These are phyloP conservation scores for Perca schrenkii DNA, from an alignment of 2,113 vertebrate genomes.

Conservation along the genomic window DNA sequence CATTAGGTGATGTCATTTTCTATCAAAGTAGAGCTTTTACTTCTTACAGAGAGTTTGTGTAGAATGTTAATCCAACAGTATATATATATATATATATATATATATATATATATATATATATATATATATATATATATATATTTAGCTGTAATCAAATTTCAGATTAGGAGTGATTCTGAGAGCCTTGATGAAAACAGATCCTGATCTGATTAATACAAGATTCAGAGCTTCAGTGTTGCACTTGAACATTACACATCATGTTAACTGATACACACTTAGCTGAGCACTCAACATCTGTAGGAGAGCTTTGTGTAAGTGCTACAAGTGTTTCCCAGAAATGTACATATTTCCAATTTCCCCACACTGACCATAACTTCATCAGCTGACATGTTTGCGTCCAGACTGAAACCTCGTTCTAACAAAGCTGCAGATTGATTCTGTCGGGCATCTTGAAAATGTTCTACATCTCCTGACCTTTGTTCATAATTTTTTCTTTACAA, in stretches of 20 bases:
- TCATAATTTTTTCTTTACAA: conserved; percentile 91
- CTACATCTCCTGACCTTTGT: conserved; percentile 93
- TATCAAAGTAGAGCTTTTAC: conserved; percentile 2
- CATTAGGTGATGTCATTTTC: not conserved
- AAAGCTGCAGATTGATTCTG: conserved; percentile 67
- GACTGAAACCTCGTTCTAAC: conserved; percentile 34
- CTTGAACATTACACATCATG: not conserved
- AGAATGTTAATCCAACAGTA: not conserved
- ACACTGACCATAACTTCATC: not conserved
- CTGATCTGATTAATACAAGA: not conserved
- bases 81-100: too few species aligned
- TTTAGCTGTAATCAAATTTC: conserved; percentile 12
- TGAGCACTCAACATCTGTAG: not conserved
- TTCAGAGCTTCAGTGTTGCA: not conserved
- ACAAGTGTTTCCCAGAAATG: conserved; percentile 8
- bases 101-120: too few species aligned
- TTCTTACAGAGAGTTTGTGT: not conserved
- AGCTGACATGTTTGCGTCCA: not conserved
- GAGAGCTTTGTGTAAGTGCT: not conserved
- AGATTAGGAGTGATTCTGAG: not conserved
- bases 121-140: not conserved
- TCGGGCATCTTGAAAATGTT: conserved; percentile 84
- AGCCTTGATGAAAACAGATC: not conserved
- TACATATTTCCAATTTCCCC: conserved; percentile 3
- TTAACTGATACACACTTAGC: not conserved